These are phyloP conservation scores for Pimpla rufipes DNA, from an alignment of 2,888 invertebrate genomes.

Conservation along the genomic window DNA sequence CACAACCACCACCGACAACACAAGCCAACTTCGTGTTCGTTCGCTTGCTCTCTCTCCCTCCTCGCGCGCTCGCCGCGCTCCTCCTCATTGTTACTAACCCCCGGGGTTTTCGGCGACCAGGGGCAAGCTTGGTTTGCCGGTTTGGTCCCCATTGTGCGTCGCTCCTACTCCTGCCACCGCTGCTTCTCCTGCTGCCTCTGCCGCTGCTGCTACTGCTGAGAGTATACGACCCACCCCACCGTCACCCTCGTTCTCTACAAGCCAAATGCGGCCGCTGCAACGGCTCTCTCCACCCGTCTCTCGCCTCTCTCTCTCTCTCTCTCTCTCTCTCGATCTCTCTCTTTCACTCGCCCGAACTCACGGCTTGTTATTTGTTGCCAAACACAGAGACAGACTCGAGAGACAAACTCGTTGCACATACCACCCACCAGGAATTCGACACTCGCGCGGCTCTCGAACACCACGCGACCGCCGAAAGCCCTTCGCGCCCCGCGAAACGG, in stretches of 20 bases:
- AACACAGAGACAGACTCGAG: slow-evolving; percentile 59
- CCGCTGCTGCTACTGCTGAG: slow-evolving; percentile 3
- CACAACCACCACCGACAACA: slow-evolving; percentile 72
- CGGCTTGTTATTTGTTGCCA: slow-evolving; percentile 75
- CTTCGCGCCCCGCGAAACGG: slow-evolving; percentile 14
- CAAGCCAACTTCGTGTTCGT: slow-evolving; percentile 50
- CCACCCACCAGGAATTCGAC: slow-evolving; percentile 51
- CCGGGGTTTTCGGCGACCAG: slow-evolving; percentile 53
- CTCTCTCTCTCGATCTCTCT: no score
- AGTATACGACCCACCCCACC: slow-evolving; percentile 13
- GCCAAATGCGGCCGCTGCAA: slow-evolving; percentile 64
- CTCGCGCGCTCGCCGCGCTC: slow-evolving; percentile 48
- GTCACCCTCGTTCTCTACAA: slow-evolving; percentile 56
- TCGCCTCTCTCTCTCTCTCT: slow-evolving; percentile 40
- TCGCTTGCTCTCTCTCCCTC: slow-evolving; percentile 34
- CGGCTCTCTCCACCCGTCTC: slow-evolving; percentile 42
- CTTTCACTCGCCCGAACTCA: slow-evolving; percentile 36
- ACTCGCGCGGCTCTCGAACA: slow-evolving; percentile 5
- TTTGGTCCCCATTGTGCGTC: slow-evolving; percentile 57
- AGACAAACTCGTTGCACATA: slow-evolving; percentile 58
- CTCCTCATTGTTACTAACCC: slow-evolving; percentile 62
- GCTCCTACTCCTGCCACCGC: no score
- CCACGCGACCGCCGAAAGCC: slow-evolving; percentile 16
- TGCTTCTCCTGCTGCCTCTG: no score
- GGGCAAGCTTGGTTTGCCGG: slow-evolving; percentile 45